Evolutionary conservation across 64 coral and sea anemone genomes (phyloP).

Genomic region (Porites australiensis): DNA sequence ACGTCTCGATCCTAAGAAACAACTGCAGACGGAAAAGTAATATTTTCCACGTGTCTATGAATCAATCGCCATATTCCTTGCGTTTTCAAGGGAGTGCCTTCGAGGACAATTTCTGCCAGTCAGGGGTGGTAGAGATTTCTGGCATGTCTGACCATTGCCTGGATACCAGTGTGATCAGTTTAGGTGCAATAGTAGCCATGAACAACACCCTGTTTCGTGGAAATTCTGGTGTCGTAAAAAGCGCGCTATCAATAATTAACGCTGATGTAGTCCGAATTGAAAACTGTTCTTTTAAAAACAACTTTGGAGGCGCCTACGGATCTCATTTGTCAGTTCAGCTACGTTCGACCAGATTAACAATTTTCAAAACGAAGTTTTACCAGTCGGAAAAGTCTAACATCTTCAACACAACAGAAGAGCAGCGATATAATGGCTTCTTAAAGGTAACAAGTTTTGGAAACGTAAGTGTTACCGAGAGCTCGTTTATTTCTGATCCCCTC

Average conservation of each 20-base stretch:
- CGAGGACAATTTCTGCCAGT: conserved; percentile 7
- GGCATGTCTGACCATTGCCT: neutral
- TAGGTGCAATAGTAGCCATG: neutral
- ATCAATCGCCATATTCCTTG: neutral
- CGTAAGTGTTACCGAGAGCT: neutral
- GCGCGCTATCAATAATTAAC: neutral
- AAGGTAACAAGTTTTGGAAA: conserved; percentile 21
- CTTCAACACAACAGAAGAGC: neutral
- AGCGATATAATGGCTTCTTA: conserved; percentile 12
- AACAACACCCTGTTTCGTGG: neutral
- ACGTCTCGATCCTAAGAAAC: neutral
- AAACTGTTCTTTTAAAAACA: conserved; percentile 27
- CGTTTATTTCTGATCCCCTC: conserved; percentile 6
- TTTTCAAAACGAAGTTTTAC: conserved; percentile 5
- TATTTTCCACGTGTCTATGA: neutral
- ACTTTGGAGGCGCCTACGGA: conserved; percentile 27
- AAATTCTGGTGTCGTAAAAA: neutral
- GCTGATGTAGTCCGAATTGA: neutral
- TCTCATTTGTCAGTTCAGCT: conserved; percentile 30
- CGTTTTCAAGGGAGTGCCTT: neutral
- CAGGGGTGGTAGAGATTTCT: neutral
- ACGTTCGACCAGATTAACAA: neutral
- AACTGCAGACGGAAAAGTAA: neutral
- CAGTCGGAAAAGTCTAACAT: conserved; percentile 9
- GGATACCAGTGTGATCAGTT: neutral